Base-by-base conservation (phyloP, 1,140 invertebrate genomes). In the Oncopodura yosiiana region DNA sequence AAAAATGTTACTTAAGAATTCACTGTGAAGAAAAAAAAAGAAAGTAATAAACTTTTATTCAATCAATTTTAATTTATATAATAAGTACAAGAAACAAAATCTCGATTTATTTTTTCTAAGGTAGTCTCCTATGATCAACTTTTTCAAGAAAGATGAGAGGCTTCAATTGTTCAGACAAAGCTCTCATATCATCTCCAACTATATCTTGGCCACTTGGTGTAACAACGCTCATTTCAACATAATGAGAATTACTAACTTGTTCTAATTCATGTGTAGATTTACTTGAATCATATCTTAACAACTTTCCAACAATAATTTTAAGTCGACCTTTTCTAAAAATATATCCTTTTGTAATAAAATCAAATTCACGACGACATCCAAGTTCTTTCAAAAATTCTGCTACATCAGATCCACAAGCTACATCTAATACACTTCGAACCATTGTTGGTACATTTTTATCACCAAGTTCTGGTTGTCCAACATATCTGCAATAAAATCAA, bases 251-350 rank as follows among this genome's bases (percentile, higher is more conserved):
- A 3, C 89, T 89, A 60, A 96, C 82, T 2, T 87, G 80, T 67
- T 96, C 92, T 18, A 86, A n/a, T 12, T 54, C 60, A 64, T 76
- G 82, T 23, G 76, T 72, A 12, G 71, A 68, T 83, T 85, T 46
- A 78, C 81, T 53, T 80, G 81, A 30, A 74, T 75, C 74, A 88
- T 84, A 78, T 72, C 60, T 12, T 66, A 68, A 93, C 11, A 98
- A 83, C 72, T 96, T 96, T 1, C 88, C 89, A 0, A 96, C 90
- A 2, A 89, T 94, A 2, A 95, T 86, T 70, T 96, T 96, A 87
- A 97, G 94, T 66, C 92, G 76, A 1, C 93, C 93, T 75, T 96
- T 96, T 44, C 90, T 78, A 66, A 96, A 96, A 81, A 96, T 91
- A 64, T 87, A 94, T 14, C 93, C 94, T 73, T 90, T 83, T 0